Percentiles rank a stretch among this genome's conserved stretches.
Conservation (phyloP, 2,888 invertebrate genomes). For the Chesias legatella region DNA sequence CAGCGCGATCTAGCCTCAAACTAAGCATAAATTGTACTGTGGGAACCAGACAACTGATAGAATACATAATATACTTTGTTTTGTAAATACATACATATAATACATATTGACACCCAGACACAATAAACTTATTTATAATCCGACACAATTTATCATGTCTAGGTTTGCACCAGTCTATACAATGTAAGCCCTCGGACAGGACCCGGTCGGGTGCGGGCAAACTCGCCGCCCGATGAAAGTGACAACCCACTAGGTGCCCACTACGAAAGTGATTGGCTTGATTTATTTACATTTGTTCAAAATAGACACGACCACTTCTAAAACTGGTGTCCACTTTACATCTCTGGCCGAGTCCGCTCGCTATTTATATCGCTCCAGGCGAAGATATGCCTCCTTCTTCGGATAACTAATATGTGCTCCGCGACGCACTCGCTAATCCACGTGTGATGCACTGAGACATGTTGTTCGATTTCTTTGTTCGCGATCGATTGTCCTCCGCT, state of each 20-base stretch:
- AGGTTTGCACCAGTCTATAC: neutral
- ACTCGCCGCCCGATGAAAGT: constrained; percentile 60
- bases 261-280: constrained; percentile 69
- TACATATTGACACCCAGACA: too few species aligned
- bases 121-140: constrained; percentile 7
- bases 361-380: constrained; percentile 69
- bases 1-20: too few species aligned
- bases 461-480: constrained; percentile 57
- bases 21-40: too few species aligned
- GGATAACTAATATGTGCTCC: constrained; percentile 64
- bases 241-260: constrained; percentile 43
- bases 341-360: constrained; percentile 53
- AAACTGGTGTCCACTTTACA: constrained; percentile 73
- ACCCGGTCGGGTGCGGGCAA: constrained; percentile 4
- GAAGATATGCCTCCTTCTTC: constrained; percentile 68
- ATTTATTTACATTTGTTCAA: constrained; percentile 76
- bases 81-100: too few species aligned
- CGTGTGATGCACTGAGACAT: constrained; percentile 55
- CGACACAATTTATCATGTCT: constrained; percentile 6
- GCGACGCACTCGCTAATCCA: constrained; percentile 48
- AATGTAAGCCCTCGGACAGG: constrained; percentile 3
- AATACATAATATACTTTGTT: too few species aligned
- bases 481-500: constrained; percentile 42
- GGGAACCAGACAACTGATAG: too few species aligned
- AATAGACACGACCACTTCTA: constrained; percentile 71